Evolutionary conservation across 1,140 invertebrate genomes (phyloP).

Genomic region (Brachionus paranguensis): DNA sequence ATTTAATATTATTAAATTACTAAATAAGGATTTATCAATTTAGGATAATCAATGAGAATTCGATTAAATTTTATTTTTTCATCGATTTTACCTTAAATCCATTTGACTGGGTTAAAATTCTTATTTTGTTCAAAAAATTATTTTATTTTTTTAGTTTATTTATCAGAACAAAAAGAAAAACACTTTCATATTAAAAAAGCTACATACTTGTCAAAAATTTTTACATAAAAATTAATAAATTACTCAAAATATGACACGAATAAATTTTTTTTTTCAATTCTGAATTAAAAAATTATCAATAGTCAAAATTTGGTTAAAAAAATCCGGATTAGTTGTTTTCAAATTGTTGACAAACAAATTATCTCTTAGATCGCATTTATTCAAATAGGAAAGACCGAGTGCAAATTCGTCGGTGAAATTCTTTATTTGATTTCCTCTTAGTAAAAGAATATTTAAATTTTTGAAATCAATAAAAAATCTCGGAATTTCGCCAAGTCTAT

Average conservation of each 20-base stretch:
- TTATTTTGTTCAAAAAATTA: too few species aligned
- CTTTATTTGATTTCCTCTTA: background rate
- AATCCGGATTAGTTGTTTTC: background rate
- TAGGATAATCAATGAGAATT: too few species aligned
- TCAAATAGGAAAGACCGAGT: background rate
- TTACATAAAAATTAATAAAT: too few species aligned
- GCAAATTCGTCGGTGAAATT: conserved; percentile 14
- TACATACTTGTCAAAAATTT: too few species aligned
- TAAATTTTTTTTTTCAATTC: background rate
- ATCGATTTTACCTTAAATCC: too few species aligned
- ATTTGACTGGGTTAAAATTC: too few species aligned
- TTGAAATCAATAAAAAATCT: background rate
- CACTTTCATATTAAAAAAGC: too few species aligned
- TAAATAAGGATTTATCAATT: too few species aligned
- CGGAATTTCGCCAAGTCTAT: conserved; percentile 42
- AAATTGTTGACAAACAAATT: conserved; percentile 15
- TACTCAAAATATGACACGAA: background rate
- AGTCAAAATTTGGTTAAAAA: background rate
- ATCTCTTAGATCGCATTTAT: conserved; percentile 29
- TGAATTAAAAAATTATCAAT: conserved; percentile 23
- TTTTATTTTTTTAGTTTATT: too few species aligned
- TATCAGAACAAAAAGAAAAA: too few species aligned
- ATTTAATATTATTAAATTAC: too few species aligned
- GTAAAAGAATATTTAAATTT: conserved; percentile 34
- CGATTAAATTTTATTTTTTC: too few species aligned